These are phyloP conservation scores for Linepithema humile DNA, from an alignment of 1,140 invertebrate species.

Conservation along the genomic window DNA sequence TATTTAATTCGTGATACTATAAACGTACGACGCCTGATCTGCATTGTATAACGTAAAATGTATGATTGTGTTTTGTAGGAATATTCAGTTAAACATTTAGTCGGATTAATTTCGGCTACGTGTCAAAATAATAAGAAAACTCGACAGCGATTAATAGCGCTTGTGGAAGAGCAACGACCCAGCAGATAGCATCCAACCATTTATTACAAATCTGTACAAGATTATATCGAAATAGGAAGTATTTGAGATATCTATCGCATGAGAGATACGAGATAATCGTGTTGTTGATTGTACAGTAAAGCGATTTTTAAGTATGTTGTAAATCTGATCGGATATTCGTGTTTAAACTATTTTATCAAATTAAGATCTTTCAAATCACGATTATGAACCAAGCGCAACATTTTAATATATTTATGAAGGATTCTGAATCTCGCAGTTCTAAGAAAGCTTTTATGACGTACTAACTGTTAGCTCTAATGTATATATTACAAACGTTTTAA, in stretches of 20 bases:
- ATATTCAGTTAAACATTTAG: conserved; percentile 95
- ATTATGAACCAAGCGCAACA: not conserved
- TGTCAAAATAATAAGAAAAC: conserved; percentile 95
- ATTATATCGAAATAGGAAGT: conserved; percentile 66
- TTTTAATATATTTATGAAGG: conserved; percentile 40
- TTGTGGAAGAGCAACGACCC: conserved; percentile 88
- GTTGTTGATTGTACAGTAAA: conserved; percentile 47
- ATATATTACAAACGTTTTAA: conserved; percentile 37
- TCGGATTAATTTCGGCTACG: conserved; percentile 93
- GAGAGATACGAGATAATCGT: not conserved
- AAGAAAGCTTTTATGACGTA: conserved; percentile 41
- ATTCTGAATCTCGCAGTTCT: conserved; percentile 36
- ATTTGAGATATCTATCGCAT: conserved; percentile 15
- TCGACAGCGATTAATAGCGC: conserved; percentile 89
- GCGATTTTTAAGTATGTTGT: conserved; percentile 39
- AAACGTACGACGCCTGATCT: too few species aligned
- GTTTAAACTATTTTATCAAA: conserved; percentile 30
- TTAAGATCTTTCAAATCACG: not conserved
- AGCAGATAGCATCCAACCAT: conserved; percentile 69
- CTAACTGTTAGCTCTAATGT: conserved; percentile 39
- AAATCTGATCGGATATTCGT: conserved; percentile 23
- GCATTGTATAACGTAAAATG: not conserved
- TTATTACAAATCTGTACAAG: conserved; percentile 58
- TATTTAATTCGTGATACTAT: conserved; percentile 77
- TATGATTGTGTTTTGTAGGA: conserved; percentile 85